Percentiles rank a stretch among this genome's conserved stretches.
These are phyloP conservation scores for Ceramica pisi DNA, from an alignment of 2,888 invertebrate species.

Conservation along the genomic window DNA sequence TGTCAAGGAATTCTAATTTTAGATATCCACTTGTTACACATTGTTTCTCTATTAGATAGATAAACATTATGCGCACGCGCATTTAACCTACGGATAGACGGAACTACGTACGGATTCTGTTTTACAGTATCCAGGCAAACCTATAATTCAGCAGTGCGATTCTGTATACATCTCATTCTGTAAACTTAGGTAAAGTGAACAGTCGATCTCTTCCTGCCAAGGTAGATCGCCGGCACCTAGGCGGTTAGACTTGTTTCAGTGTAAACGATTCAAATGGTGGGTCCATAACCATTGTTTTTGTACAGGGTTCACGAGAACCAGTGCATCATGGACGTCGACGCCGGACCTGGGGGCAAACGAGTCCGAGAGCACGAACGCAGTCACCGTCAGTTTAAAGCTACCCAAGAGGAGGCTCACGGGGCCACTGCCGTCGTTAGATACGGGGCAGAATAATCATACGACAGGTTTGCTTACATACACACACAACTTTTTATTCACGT, in stretches of 20 bases:
- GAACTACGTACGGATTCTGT: not conserved
- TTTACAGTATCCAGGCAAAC: constrained; percentile 3
- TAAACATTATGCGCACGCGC: not conserved
- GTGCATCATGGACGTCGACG: constrained; percentile 95
- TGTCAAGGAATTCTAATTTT: constrained; percentile 48
- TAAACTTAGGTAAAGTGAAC: too few species aligned
- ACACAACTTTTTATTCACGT: too few species aligned
- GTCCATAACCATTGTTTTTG: not conserved
- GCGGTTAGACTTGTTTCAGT: too few species aligned
- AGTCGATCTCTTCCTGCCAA: not conserved
- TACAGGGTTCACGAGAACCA: constrained; percentile 84
- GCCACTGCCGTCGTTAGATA: constrained; percentile 89
- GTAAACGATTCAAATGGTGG: not conserved
- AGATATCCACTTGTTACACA: constrained; percentile 7
- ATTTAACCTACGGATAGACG: not conserved
- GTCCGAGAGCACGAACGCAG: constrained; percentile 91
- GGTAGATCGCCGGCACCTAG: not conserved
- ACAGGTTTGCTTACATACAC: constrained; percentile 63
- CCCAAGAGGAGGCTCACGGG: constrained; percentile 92
- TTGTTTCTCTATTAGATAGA: not conserved
- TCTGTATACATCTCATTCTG: too few species aligned
- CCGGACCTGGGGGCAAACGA: constrained; percentile 93
- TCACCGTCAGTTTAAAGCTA: constrained; percentile 93
- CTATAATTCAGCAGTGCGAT: not conserved
- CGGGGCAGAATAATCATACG: constrained; percentile 81